phyloP scores from a whole-genome alignment of 2,113 vertebrate species.

The Semnornis frantzii region DNA sequence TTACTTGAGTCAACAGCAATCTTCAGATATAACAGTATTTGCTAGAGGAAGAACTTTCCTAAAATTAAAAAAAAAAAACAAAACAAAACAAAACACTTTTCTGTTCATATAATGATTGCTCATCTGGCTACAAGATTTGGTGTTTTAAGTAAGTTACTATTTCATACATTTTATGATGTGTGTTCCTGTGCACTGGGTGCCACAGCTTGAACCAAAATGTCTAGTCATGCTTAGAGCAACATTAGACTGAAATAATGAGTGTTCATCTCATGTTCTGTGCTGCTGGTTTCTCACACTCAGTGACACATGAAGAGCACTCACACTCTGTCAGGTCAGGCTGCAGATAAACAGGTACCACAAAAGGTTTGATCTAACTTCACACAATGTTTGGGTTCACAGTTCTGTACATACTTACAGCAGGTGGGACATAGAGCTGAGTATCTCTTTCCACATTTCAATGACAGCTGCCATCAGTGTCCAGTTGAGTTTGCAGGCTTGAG shows the following conservation, averaged over 20 bases:
- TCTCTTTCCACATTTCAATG: not conserved
- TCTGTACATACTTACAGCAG: not conserved
- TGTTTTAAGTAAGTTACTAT: not conserved
- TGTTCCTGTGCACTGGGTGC: not conserved
- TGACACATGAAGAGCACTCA: not conserved
- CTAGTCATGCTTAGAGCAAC: not conserved
- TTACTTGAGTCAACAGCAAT: not conserved
- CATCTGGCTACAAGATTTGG: not conserved
- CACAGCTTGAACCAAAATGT: not conserved
- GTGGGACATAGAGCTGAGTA: not conserved
- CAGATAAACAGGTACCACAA: not conserved
- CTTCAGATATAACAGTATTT: not conserved
- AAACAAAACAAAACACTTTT: not conserved
- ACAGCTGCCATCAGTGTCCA: not conserved
- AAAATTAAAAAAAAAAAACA: no score
- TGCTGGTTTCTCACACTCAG: not conserved
- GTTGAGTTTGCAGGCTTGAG: not conserved
- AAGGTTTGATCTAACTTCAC: not conserved
- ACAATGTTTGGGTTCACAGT: not conserved
- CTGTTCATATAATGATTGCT: not conserved
- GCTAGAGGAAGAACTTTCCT: not conserved
- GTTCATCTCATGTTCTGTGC: not conserved
- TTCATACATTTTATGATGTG: not conserved
- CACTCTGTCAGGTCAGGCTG: not conserved
- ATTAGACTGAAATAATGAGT: not conserved